Base-by-base conservation (phyloP, 2,113 vertebrate species). In the Limnothrissa miodon region DNA sequence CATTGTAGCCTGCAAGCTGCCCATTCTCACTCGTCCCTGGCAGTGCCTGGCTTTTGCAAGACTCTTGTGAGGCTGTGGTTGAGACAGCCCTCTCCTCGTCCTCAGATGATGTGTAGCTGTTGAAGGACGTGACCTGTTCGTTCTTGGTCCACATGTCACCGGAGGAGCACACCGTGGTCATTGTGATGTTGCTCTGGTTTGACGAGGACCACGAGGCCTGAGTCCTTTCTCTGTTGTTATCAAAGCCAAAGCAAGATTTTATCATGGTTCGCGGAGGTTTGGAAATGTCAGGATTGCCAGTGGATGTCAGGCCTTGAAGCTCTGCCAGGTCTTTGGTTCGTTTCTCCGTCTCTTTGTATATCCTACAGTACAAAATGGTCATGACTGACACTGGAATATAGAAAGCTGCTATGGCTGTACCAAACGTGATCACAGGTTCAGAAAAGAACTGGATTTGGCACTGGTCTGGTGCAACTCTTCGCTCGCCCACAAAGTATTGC, bases 391-490 rank as follows among this genome's bases (percentile, higher is more conserved):
- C 97, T 0, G 98, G 98, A 83, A 99, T 95, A 87, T 99, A 99
- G 92, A 99, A 99, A 79, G 98, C 98, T 81, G 98, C 98, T 6
- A 99, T 99, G 79, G 98, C 98, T 1, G 98, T 99, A 45, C 98
- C 96, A 80, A 99, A 99, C 39, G 97, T 99, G 92, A 99, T 96
- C 88, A 98, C 97, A 23, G 98, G 98, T 87, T 98, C 95, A 0
- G 96, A 97, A 5, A 99, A 95, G 91, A 99, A 99, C 89, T 99
- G 98, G 85, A 99, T 99, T 88, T 99, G 96, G 90, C 98, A 99
- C 87, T 98, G 95, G 78, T 96, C 92, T 0, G 91, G 83, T 5
- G 94, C 94, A 4, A 98, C 97, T 0, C 94, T 97, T 87, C 97
- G 92, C 85, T 97, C 93, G 39, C 97, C 98, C 1, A 97, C 97